Evolutionary conservation across 37 sponge, comb jelly and placozoan species (phyloP), one percentile per base, ranked within the genome.

Genomic region (Amphimedon queenslandica): DNA sequence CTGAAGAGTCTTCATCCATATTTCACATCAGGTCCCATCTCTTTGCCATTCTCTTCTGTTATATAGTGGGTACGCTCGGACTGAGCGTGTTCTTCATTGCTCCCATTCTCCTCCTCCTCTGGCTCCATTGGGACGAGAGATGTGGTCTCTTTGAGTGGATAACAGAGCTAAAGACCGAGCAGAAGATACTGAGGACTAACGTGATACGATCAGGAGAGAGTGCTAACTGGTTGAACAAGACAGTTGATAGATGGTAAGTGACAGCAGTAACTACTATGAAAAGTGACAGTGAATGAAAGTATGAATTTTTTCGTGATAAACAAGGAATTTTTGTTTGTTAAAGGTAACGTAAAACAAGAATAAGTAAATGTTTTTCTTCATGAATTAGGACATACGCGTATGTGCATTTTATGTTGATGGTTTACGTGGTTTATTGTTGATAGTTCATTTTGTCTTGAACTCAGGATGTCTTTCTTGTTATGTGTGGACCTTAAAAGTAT

Each of bases 171-270:
- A 23, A 28, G 23, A 35, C 70, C 1, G 70, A 69, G 29, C 24
- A 39, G 13, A 25, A n/a, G 2, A 29, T 69, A 2, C 18, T n/a
- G 42, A 39, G 28, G 35, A 4, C 35, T 25, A 33, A 35, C 24
- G 70, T 42, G 3, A n/a, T 40, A n/a, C 2, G 23, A 24, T 40
- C 23, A 4, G 70, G 70, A 25, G 70, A 69, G 29, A 42, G 43
- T 25, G 70, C 39, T 2, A 24, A 38, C 16, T 69, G 39, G 39
- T 24, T 38, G 24, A 69, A 69, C 43, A 1, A 2, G 35, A 28
- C 13, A 1, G 35, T 69, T 42, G 39, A 69, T 2, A 42, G 18
- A 2, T 69, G 70, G 70, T 69, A 18, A 25, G 70, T 69, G n/a
- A n/a, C n/a, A n/a, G n/a, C n/a, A n/a, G n/a, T n/a, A n/a, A n/a